phyloP scores from a whole-genome alignment of 2,113 vertebrate genomes.

The Podilymbus podiceps region DNA sequence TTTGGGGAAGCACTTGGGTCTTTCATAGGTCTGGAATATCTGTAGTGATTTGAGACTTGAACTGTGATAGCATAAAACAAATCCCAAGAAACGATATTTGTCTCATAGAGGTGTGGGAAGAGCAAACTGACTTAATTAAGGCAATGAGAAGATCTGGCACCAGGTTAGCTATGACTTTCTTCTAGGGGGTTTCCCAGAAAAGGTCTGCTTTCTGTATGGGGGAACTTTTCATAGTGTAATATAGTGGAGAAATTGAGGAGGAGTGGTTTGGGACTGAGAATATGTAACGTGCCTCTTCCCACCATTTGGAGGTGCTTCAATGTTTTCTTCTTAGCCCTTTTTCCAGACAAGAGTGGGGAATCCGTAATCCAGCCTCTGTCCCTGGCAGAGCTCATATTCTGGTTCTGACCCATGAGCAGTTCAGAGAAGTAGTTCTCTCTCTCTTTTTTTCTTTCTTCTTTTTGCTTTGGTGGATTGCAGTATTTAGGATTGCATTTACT shows the following conservation, averaged over 20 bases:
- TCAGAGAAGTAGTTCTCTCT: neutral
- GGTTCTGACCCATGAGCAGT: neutral
- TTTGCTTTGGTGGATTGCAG: neutral
- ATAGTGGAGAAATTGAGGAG: neutral
- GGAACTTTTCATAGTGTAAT: neutral
- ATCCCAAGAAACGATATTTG: neutral
- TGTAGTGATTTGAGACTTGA: neutral
- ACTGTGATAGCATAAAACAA: neutral
- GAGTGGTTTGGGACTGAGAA: neutral
- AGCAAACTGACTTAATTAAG: neutral
- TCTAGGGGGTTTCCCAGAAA: neutral
- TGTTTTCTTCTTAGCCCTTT: neutral
- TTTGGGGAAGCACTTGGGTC: neutral
- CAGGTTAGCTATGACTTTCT: neutral
- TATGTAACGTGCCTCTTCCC: neutral
- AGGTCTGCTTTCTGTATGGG: neutral
- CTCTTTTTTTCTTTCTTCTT: neutral
- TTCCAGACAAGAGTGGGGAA: neutral
- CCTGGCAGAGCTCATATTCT: neutral
- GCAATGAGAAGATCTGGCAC: neutral
- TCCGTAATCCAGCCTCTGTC: neutral
- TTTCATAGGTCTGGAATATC: neutral
- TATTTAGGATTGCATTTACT: neutral
- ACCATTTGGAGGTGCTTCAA: neutral
- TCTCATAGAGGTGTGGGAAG: rapidly evolving